A percentile compares a stretch with the other conserved stretches of the same genome.
Conservation (phyloP, 2,797 vertebrate genomes). For the Microctenopoma lineatum region DNA sequence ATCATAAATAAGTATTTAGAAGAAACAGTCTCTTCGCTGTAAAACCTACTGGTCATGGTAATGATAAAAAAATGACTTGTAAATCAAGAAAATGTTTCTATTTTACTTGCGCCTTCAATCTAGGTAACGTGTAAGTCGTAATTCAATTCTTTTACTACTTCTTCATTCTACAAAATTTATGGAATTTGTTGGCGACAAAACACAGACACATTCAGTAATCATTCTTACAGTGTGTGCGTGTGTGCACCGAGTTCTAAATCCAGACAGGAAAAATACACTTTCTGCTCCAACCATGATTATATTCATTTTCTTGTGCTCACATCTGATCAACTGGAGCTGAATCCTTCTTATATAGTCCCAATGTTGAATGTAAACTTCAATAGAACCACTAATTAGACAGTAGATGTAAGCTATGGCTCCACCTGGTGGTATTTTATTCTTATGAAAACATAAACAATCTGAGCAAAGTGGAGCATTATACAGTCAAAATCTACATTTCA, state of each 20-base stretch:
- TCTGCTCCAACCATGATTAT: background rate
- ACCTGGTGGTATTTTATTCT: conserved; percentile 43
- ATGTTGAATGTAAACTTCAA: background rate
- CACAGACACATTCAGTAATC: no score
- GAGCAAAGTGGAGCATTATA: no score
- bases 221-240: no score
- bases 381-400: conserved; percentile 5
- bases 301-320: background rate
- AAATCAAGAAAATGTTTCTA: background rate
- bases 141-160: conserved; percentile 9
- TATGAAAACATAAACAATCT: no score
- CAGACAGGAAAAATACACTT: background rate
- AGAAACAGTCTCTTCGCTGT: background rate
- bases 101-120: background rate
- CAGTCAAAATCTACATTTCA: no score
- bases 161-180: background rate
- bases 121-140: background rate
- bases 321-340: conserved; percentile 8
- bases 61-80: conserved; percentile 1
- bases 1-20: conserved; percentile 6
- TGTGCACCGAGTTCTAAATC: background rate
- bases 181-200: background rate
- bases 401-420: conserved; percentile 59
- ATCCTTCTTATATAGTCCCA: background rate
- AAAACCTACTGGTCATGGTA: background rate